Evolutionary conservation across 1,140 invertebrate species (phyloP).

Genomic region (Oedothorax gibbosus): DNA sequence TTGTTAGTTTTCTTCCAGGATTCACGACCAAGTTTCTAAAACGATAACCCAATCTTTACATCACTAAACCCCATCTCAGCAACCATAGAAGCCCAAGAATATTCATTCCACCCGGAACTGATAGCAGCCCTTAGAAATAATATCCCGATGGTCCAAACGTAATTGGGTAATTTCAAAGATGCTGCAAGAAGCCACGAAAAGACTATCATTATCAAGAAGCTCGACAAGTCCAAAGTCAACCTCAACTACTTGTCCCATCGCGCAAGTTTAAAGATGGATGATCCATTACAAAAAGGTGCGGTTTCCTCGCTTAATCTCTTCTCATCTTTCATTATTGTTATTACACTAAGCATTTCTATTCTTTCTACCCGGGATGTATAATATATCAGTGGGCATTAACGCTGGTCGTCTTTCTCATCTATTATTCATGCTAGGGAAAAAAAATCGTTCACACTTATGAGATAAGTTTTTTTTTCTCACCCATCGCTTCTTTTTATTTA

Average conservation of each 20-base stretch:
- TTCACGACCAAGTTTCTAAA: too few relatives aligned
- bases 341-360: conserved; percentile 6
- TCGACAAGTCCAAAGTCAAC: conserved; percentile 5
- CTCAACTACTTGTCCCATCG: background rate
- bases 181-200: background rate
- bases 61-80: too few relatives aligned
- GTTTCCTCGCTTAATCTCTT: conserved; percentile 10
- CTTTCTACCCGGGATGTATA: background rate
- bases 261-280: background rate
- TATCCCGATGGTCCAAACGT: background rate
- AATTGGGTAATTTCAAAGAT: conserved; percentile 16
- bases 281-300: conserved; percentile 12
- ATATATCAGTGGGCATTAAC: conserved; percentile 28
- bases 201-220: conserved; percentile 31
- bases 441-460: background rate
- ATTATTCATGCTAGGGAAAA: conserved; percentile 27
- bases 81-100: too few relatives aligned
- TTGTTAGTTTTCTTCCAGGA: too few relatives aligned
- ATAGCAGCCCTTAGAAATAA: too few relatives aligned
- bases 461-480: too few relatives aligned
- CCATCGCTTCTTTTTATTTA: too few relatives aligned
- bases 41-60: too few relatives aligned
- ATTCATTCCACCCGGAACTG: too few relatives aligned
- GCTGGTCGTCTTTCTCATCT: conserved; percentile 26
- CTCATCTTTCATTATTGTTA: conserved; percentile 33